These are phyloP conservation scores for Melanotaenia parkinsoni DNA, from an alignment of 2,797 vertebrate genomes.

Conservation along the genomic window DNA sequence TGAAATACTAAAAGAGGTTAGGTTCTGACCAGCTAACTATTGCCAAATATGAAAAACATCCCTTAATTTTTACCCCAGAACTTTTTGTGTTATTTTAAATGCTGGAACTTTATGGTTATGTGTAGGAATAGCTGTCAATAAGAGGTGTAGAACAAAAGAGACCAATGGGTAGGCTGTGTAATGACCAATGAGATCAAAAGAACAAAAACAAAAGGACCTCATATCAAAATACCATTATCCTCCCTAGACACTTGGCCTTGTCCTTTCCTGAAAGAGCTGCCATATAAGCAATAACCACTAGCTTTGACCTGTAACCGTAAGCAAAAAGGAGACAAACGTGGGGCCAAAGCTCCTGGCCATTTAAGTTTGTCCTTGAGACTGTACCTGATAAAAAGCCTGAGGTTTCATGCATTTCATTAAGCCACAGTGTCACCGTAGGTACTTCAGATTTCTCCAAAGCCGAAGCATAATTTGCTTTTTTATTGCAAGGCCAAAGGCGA, in stretches of 20 bases:
- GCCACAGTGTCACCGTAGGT: conserved; percentile 8
- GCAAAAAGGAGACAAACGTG: conserved; percentile 22
- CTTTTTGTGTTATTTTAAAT: background rate
- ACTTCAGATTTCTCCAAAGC: conserved; percentile 32
- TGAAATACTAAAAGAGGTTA: background rate
- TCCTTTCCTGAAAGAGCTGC: conserved; percentile 21
- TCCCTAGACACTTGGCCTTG: conserved; percentile 1
- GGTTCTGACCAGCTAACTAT: too few relatives aligned
- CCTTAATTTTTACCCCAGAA: background rate
- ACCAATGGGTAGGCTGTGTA: conserved; percentile 5
- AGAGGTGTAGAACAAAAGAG: background rate
- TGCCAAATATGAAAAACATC: background rate
- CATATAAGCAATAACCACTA: conserved; percentile 28
- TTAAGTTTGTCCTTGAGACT: conserved; percentile 45
- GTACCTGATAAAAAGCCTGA: conserved; percentile 20
- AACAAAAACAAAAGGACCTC: conserved; percentile 22
- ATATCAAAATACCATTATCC: conserved; percentile 41
- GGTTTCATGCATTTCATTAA: conserved; percentile 28
- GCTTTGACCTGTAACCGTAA: conserved; percentile 31
- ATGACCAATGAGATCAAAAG: conserved; percentile 31
- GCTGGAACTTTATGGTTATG: background rate
- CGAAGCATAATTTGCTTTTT: conserved; percentile 43
- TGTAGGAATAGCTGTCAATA: background rate
- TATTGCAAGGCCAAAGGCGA: conserved; percentile 30
- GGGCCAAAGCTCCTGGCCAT: conserved; percentile 28